Percentiles rank a stretch among this genome's conserved stretches.
phyloP scores from a whole-genome alignment of 37 sponge, comb jelly and placozoan species.

The Chondrosia reniformis region DNA sequence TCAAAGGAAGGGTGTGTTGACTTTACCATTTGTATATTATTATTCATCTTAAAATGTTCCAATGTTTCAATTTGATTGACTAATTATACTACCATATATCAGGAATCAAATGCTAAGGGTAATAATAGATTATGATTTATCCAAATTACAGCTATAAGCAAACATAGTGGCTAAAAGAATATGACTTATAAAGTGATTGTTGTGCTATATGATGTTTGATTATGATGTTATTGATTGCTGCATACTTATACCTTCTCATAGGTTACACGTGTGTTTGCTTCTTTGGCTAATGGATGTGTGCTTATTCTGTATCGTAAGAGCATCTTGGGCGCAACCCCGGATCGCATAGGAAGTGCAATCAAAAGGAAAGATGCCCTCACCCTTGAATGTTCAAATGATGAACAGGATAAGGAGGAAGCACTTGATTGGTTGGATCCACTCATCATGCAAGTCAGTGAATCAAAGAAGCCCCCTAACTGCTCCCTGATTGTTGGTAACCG shows the following conservation, averaged over 20 bases:
- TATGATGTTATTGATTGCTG: neutral
- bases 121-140: no score
- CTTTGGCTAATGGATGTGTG: constrained; percentile 73
- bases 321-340: constrained; percentile 13
- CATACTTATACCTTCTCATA: neutral
- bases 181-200: no score
- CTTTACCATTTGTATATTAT: constrained; percentile 57
- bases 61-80: no score
- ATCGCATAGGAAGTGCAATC: constrained; percentile 48
- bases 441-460: constrained; percentile 49
- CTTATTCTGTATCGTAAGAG: constrained; percentile 68
- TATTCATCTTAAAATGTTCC: no score
- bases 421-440: constrained; percentile 72
- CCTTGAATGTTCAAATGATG: constrained; percentile 43
- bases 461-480: constrained; percentile 56
- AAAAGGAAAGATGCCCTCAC: constrained; percentile 39
- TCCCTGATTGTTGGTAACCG: constrained; percentile 53
- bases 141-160: no score
- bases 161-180: no score
- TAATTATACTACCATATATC: no score
- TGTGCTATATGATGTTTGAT: no score
- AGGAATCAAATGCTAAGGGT: no score
- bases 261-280: constrained; percentile 82
- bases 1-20: constrained; percentile 71
- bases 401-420: constrained; percentile 54